These are phyloP conservation scores for Acanthurus leucopareius DNA, from an alignment of 2,797 vertebrate species.

Conservation along the genomic window DNA sequence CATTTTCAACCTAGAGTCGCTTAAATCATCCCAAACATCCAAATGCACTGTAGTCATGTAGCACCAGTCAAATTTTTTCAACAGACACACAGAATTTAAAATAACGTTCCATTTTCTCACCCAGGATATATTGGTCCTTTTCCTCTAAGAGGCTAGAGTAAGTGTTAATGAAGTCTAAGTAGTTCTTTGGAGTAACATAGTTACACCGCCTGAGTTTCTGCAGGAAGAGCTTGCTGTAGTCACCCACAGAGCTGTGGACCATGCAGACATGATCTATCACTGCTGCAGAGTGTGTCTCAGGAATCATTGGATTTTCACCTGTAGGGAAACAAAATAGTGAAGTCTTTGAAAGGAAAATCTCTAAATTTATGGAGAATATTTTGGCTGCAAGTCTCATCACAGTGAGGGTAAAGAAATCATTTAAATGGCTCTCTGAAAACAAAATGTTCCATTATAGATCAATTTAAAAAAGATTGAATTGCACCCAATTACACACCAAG, in stretches of 20 bases:
- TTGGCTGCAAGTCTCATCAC: slow-evolving; percentile 7
- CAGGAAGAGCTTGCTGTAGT: slow-evolving; percentile 91
- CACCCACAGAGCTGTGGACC: slow-evolving; percentile 91
- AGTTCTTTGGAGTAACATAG: slow-evolving; percentile 97
- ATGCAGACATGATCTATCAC: slow-evolving; percentile 91
- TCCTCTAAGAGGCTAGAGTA: slow-evolving; percentile 91
- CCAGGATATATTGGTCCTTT: slow-evolving; percentile 91
- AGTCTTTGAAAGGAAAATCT: background rate
- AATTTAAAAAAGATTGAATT: slow-evolving; percentile 10
- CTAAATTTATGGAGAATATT: background rate
- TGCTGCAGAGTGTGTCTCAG: slow-evolving; percentile 69
- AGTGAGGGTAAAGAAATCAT: background rate
- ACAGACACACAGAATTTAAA: background rate
- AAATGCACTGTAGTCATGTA: background rate
- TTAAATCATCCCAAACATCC: slow-evolving; percentile 23
- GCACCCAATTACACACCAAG: slow-evolving; percentile 86
- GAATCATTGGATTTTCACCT: slow-evolving; percentile 90
- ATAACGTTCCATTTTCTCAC: slow-evolving; percentile 74
- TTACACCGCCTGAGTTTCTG: slow-evolving; percentile 94
- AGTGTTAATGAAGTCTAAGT: slow-evolving; percentile 93
- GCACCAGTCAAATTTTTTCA: background rate
- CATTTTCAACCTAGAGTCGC: slow-evolving; percentile 7
- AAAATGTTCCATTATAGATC: background rate
- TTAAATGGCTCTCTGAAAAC: background rate
- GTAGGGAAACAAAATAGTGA: slow-evolving; percentile 8